Percentiles rank a stretch among this genome's conserved stretches.
phyloP scores from a whole-genome alignment of 2,888 invertebrate genomes.

The Heliconius hortense region DNA sequence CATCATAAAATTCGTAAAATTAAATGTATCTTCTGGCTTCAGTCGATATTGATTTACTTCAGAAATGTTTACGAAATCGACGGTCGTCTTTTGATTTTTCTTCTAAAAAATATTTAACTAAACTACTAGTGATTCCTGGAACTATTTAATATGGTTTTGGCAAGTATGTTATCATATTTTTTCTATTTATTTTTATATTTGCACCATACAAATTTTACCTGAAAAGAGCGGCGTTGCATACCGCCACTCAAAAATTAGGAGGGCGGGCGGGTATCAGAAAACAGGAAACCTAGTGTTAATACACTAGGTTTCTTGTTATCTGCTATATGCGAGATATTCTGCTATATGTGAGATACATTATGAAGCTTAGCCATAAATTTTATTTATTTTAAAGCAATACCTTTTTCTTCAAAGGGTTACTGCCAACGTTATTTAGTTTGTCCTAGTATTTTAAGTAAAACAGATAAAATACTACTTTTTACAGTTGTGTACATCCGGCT shows the following conservation, averaged over 20 bases:
- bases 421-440: neutral
- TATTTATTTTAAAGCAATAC: no score
- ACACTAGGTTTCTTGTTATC: no score
- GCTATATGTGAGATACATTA: no score
- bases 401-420: neutral
- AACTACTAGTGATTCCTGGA: conserved; percentile 26
- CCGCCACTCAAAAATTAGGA: no score
- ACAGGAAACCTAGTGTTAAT: no score
- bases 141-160: conserved; percentile 16
- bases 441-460: neutral
- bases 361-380: no score
- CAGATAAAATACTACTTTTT: neutral
- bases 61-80: conserved; percentile 65
- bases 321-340: no score
- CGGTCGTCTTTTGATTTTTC: conserved; percentile 61
- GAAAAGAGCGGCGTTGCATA: no score
- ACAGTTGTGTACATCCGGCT: conserved; percentile 14
- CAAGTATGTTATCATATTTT: conserved; percentile 26
- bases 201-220: neutral
- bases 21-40: conserved; percentile 61
- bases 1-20: conserved; percentile 74
- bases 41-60: conserved; percentile 72
- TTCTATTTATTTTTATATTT: neutral
- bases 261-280: no score
- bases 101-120: conserved; percentile 33